Base-by-base conservation (phyloP, 2,113 vertebrate species). In the Gymnobelideus leadbeateri region DNA sequence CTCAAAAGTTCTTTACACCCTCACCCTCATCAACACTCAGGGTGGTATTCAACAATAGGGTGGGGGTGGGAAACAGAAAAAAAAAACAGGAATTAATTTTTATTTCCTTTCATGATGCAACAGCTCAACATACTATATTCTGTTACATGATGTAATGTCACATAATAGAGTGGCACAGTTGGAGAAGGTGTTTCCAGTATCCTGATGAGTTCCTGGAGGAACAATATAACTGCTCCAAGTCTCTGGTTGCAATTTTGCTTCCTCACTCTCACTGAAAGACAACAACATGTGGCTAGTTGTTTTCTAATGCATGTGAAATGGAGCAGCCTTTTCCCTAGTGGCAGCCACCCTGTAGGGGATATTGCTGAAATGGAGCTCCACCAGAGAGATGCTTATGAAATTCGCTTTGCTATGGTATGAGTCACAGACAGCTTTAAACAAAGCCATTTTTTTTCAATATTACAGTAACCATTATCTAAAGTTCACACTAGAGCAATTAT, bases 401-500 rank as follows among this genome's bases (percentile, higher is more conserved):
- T 84, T 84, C n/a, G 90, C 23, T 92, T 96, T 95, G 14, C 8
- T 95, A 8, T 55, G 43, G 61, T 92, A 0, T 12, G 91, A 24
- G 68, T 97, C 96, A 84, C n/a, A 89, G 7, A 84, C 16, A 43
- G 19, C 19, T 84, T 84, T n/a, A 43, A 43, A 84, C 16, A 91
- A 97, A 92, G 25, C 23, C n/a, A n/a, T 89, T 5, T 55, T 89
- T 93, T 55, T 94, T 93, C 21, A 26, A 3, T 92, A 51, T 77
- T 28, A 91, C 89, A 93, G 37, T 91, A 43, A 94, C 55, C 52
- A 90, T 84, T 31, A 94, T 61, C 49, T 95, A 11, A 7, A 95
- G 95, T 93, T 90, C 14, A 93, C 16, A 92, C 5, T 57, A 92
- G 16, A 90, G 46, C 9, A 51, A 19, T 61, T 77, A 51, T 28